Percentiles rank a stretch among this genome's conserved stretches.
phyloP scores from a whole-genome alignment of 2,113 vertebrate species.

The Pelecanoides urinatrix region DNA sequence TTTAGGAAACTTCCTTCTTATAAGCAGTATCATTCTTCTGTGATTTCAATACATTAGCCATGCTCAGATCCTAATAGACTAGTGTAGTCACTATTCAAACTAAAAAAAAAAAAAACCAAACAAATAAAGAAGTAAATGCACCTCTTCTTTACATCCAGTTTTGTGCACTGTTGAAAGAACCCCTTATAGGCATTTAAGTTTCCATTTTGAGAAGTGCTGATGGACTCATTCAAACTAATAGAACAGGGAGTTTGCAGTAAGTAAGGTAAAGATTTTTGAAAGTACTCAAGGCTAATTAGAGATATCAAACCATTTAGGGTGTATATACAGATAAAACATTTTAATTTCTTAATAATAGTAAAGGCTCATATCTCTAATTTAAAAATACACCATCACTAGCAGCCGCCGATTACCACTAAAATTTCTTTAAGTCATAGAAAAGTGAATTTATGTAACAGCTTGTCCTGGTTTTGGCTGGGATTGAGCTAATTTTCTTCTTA shows the following conservation, averaged over 20 bases:
- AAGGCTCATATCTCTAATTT: background rate
- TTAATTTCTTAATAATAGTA: background rate
- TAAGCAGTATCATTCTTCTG: background rate
- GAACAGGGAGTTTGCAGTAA: background rate
- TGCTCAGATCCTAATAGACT: background rate
- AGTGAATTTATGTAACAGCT: background rate
- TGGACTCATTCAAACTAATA: background rate
- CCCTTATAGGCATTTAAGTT: background rate
- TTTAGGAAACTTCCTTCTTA: background rate
- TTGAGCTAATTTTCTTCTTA: too few relatives aligned
- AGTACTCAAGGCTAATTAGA: background rate
- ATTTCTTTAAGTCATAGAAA: background rate
- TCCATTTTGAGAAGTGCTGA: background rate
- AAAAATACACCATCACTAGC: background rate
- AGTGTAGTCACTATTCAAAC: background rate
- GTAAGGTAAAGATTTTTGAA: background rate
- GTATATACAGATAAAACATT: background rate
- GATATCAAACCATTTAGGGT: background rate
- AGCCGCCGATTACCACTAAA: background rate
- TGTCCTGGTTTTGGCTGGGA: background rate
- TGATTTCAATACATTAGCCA: background rate
- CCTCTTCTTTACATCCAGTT: background rate
- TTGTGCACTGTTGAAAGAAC: background rate
- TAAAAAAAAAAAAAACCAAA: background rate
- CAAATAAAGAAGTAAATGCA: background rate